Base-by-base conservation (phyloP, 2,888 invertebrate species). In the Phlogophora meticulosa region DNA sequence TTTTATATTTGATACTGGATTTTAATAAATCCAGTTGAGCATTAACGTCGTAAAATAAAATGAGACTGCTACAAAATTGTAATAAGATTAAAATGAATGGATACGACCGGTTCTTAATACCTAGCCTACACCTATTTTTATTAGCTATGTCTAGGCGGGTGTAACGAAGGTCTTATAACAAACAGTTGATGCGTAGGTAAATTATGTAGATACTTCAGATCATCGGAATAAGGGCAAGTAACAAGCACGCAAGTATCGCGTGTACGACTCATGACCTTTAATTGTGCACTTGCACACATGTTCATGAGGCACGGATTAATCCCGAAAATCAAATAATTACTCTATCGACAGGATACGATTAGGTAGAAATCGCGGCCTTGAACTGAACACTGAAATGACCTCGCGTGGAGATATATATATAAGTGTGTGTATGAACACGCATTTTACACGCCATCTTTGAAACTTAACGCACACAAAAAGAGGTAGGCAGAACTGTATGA, bases 331-430 rank as follows among this genome's bases (percentile, higher is more conserved):
- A 17, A 49, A 42, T 61, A 53, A 74, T 74, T 40, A 49, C 38
- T 24, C 60, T 45, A 62, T 28, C 13, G 28, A 56, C 53, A 56
- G 56, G 72, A 76, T 62, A 24, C 48, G 43, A 67, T 76, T 72
- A 56, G 45, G 38, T 59, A 48, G 75, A 76, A 67, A 75, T 76
- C 77, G 43, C 20, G 13, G 7, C 59, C 75, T 42, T 76, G 61
- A 72, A 62, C 67, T 72, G n/a, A 20, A 36, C 59, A 24, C 61
- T 45, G 42, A 57, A 48, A 59, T 42, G n/a, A 36, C 61, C 49
- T 75, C 43, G 46, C 59, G 62, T 76, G 45, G 28, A 55, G 46
- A 59, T 69, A 52, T 28, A 40, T 45, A 24, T 36, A 2, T 34
- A 28, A 28, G 28, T 28, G 28, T 5, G 5, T 56, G 5, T 36